phyloP scores from a whole-genome alignment of 2,888 invertebrate genomes.

The Pseudococcus viburni region DNA sequence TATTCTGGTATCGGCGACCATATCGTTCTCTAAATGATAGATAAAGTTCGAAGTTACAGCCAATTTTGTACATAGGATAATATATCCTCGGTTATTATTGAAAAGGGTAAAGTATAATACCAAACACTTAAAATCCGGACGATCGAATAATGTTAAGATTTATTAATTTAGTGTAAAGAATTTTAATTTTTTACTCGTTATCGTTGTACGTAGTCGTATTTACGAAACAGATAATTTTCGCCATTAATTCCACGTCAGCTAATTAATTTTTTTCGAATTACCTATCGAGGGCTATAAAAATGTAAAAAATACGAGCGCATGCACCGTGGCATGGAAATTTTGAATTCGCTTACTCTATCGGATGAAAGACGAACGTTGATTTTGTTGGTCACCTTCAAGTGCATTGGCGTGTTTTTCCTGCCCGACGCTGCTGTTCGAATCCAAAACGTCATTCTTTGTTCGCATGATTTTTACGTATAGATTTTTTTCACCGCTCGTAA shows the following conservation, averaged over 20 bases:
- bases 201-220: not conserved
- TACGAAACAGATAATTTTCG: not conserved
- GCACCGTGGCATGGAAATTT: slow-evolving; percentile 17
- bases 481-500: not conserved
- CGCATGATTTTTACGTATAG: not conserved
- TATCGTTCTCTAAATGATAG: slow-evolving; percentile 56
- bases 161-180: slow-evolving; percentile 27
- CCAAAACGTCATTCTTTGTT: slow-evolving; percentile 6
- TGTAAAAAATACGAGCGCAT: slow-evolving; percentile 14
- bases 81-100: slow-evolving; percentile 22
- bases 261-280: not conserved
- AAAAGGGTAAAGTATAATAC: slow-evolving; percentile 56
- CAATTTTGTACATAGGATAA: slow-evolving; percentile 23
- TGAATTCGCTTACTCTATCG: slow-evolving; percentile 15
- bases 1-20: slow-evolving; percentile 55
- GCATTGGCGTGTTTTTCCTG: slow-evolving; percentile 26
- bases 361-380: slow-evolving; percentile 41
- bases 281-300: not conserved
- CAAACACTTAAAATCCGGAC: slow-evolving; percentile 46
- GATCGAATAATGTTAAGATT: slow-evolving; percentile 32
- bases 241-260: slow-evolving; percentile 25
- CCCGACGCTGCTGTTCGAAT: not conserved
- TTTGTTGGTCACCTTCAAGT: slow-evolving; percentile 50
- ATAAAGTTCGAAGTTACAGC: slow-evolving; percentile 58
- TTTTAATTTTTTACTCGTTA: not conserved